phyloP scores from a whole-genome alignment of 2,797 vertebrate genomes.

The Poeciliopsis turneri region DNA sequence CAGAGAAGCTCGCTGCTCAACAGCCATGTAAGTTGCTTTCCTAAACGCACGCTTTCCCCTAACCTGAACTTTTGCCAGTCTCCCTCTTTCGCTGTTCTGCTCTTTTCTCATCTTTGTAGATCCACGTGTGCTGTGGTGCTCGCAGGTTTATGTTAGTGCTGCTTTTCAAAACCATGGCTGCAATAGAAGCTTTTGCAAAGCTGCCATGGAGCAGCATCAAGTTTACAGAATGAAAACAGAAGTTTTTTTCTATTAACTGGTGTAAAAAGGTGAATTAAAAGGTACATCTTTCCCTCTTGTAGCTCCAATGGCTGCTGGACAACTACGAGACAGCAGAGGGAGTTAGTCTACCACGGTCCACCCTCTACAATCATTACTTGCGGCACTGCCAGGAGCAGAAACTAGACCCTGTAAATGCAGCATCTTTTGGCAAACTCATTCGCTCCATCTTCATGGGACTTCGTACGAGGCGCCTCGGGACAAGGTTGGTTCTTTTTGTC shows the following conservation, averaged over 20 bases:
- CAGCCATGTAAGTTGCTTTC: conserved; percentile 97
- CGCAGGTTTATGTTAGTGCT: conserved; percentile 40
- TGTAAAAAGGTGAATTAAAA: conserved; percentile 24
- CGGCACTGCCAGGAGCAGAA: conserved; percentile 99
- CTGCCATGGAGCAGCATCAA: conserved; percentile 23
- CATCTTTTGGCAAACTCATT: conserved; percentile 98
- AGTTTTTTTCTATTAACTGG: background rate
- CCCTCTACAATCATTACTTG: conserved; percentile 97
- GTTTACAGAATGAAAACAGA: conserved; percentile 14
- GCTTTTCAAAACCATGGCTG: conserved; percentile 44
- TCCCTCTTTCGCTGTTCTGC: conserved; percentile 40
- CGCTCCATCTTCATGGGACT: conserved; percentile 99
- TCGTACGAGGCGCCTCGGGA: conserved; percentile 93
- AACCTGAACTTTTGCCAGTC: conserved; percentile 40
- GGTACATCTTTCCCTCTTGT: conserved; percentile 37
- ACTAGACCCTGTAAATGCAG: conserved; percentile 96
- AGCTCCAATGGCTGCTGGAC: conserved; percentile 98
- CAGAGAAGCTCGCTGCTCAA: conserved; percentile 99
- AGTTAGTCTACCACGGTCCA: conserved; percentile 95
- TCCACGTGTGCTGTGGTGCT: conserved; percentile 43
- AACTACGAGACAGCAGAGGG: conserved; percentile 98
- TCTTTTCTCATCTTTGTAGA: conserved; percentile 26
- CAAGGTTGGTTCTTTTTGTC: conserved; percentile 80
- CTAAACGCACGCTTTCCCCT: conserved; percentile 50
- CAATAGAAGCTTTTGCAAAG: conserved; percentile 55